These are phyloP conservation scores for Falcunculus frontatus DNA, from an alignment of 2,113 vertebrate genomes.

Conservation along the genomic window DNA sequence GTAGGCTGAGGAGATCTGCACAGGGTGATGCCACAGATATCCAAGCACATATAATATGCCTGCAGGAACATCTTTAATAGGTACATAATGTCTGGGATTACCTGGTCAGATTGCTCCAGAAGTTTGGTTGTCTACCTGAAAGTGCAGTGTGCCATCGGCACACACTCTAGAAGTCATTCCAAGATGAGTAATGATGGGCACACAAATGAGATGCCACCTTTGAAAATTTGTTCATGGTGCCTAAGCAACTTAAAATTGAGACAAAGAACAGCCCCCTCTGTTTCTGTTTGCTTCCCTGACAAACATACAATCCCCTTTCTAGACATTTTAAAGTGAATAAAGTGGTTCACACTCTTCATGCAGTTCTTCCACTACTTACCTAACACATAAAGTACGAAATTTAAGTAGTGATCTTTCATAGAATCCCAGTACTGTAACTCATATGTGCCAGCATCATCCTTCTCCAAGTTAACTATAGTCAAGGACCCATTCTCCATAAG, in stretches of 20 bases:
- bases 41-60: background rate
- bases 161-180: background rate
- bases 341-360: background rate
- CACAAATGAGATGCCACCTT: background rate
- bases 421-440: background rate
- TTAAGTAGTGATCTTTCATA: accelerated
- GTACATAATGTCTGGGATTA: background rate
- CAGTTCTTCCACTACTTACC: slow-evolving; percentile 1
- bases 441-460: background rate
- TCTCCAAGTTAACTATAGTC: background rate
- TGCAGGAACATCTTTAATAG: background rate
- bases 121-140: background rate
- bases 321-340: background rate
- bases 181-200: background rate
- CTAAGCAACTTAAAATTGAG: background rate
- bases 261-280: background rate
- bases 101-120: background rate
- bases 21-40: background rate
- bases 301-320: background rate
- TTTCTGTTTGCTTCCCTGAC: background rate
- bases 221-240: background rate
- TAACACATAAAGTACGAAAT: background rate
- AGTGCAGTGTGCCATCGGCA: background rate
- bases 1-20: background rate
- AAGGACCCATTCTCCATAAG: background rate